phyloP scores from a whole-genome alignment of 2,113 vertebrate species.

The Telmatochromis brachygnathus region DNA sequence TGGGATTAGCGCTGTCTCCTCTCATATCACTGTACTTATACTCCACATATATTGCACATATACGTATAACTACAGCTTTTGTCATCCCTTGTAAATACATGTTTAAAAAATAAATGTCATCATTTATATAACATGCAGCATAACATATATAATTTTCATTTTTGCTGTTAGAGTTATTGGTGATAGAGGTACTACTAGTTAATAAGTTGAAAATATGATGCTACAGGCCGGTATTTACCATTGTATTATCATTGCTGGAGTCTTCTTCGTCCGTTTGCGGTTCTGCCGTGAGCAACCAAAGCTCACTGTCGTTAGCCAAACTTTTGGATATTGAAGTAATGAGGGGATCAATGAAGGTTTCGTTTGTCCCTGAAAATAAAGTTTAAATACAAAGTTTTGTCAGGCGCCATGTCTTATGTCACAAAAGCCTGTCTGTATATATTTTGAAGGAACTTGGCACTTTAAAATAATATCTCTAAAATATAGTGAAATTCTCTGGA shows the following conservation, averaged over 20 bases:
- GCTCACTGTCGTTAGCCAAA: accelerated
- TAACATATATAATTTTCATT: not conserved
- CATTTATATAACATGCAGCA: not conserved
- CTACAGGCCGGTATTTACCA: not conserved
- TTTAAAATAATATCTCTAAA: not conserved
- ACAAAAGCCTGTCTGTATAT: not conserved
- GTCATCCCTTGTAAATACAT: not conserved
- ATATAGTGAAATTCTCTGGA: not conserved
- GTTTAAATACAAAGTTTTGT: not conserved
- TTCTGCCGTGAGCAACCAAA: accelerated
- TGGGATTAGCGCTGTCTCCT: not conserved
- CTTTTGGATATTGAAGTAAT: accelerated
- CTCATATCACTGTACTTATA: not conserved
- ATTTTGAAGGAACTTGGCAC: not conserved
- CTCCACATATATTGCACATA: not conserved
- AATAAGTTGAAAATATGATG: not conserved
- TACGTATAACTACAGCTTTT: not conserved
- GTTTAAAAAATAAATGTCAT: not conserved
- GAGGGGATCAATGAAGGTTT: accelerated
- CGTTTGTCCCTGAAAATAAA: not conserved
- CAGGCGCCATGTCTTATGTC: not conserved
- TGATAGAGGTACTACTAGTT: not conserved
- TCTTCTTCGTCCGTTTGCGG: accelerated
- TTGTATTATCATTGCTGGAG: accelerated
- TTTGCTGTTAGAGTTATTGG: not conserved